Base-by-base conservation (phyloP, 1,140 invertebrate species). In the Meloidogyne floridensis region DNA sequence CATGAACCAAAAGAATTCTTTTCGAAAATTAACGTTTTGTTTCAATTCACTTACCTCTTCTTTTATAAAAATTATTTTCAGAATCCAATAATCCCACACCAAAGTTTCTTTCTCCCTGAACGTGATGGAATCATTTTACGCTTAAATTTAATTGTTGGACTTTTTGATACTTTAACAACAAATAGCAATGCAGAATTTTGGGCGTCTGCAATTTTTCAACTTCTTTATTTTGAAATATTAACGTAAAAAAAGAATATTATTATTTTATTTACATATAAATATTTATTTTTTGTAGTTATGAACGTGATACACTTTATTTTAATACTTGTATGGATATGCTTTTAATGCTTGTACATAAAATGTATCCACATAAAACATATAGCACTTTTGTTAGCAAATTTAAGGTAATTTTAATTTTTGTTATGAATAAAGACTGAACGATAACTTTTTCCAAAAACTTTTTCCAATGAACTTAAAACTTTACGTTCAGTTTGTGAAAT, bases 321-420 rank as follows among this genome's bases (percentile, higher is more conserved):
- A 85, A 86, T 75, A 77, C 79, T n/a, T 88, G 87, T 72, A 88
- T 75, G 72, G 85, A 86, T 72, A 86, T 86, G 85, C 87, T 86
- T 13, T 80, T 80, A 13, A 86, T 77, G 75, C 81, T 86, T n/a
- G 70, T 87, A n/a, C 79, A 84, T 20, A 71, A 71, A 4, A 84
- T 84, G 71, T 80, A 75, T 51, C 80, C 80, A 5, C 71, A 72
- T 9, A 79, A 79, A 72, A 47, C 69, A 32, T 85, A 85, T 72
- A 84, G 80, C 20, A 69, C 69, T 69, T 77, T 87, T 47, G 84
- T 85, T 59, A 75, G 72, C 10, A 86, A 86, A 69, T 87, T 87
- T 53, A 81, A 82, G 70, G 83, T 84, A 15, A n/a, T 18, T 42
- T 42, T 82, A 11, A 9, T 83, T 83, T 54, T 15, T 82, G 20